Evolutionary conservation across 2,113 vertebrate species (phyloP).

Genomic region (Macheiramphus alcinus): DNA sequence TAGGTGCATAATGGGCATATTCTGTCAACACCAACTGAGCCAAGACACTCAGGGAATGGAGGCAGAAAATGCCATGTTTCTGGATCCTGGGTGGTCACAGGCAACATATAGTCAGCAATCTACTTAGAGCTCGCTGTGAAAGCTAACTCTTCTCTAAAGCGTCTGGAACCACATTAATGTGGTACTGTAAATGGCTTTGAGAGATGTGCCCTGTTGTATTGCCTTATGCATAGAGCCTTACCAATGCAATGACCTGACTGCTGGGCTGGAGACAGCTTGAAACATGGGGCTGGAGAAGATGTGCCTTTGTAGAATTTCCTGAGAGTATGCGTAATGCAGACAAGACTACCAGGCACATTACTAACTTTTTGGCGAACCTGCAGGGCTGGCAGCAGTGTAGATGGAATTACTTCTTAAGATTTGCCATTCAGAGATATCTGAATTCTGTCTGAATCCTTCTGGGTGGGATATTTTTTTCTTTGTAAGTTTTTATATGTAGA

Average conservation of each 20-base stretch:
- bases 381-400: background rate
- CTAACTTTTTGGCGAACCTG: background rate
- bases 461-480: background rate
- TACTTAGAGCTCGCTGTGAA: background rate
- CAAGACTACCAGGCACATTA: background rate
- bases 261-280: background rate
- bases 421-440: background rate
- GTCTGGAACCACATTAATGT: fast-evolving
- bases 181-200: fast-evolving
- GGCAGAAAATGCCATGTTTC: background rate
- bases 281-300: background rate
- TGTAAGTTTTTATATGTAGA: background rate
- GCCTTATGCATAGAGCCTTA: background rate
- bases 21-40: background rate
- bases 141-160: background rate
- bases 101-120: fast-evolving
- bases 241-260: background rate
- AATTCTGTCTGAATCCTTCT: background rate
- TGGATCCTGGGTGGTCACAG: background rate
- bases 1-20: background rate
- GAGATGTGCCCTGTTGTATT: background rate
- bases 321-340: background rate
- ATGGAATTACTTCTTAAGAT: background rate
- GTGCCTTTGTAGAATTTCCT: background rate
- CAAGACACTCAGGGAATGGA: background rate